These are phyloP conservation scores for Tetraodon nigroviridis DNA, from an alignment of 2,113 vertebrate genomes.

Conservation along the genomic window DNA sequence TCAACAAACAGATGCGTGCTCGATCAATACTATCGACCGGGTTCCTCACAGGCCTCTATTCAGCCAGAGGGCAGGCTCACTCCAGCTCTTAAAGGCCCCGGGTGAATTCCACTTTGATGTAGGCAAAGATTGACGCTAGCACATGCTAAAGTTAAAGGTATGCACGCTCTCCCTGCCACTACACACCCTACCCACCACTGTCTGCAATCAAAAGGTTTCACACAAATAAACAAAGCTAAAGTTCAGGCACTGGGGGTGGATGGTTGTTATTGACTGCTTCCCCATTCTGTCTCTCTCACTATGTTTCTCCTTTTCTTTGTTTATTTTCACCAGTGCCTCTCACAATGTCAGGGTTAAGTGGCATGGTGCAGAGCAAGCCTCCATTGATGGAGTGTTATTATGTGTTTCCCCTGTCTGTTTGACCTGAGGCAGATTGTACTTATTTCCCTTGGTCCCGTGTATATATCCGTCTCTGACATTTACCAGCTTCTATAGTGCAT, in stretches of 20 bases:
- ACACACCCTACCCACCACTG: neutral
- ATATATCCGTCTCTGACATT: slow-evolving; percentile 62
- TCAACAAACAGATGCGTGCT: slow-evolving; percentile 56
- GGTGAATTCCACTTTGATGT: slow-evolving; percentile 66
- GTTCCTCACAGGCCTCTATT: slow-evolving; percentile 48
- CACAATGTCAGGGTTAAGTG: slow-evolving; percentile 69
- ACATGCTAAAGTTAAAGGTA: slow-evolving; percentile 50
- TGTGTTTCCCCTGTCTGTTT: slow-evolving; percentile 68
- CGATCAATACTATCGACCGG: slow-evolving; percentile 70
- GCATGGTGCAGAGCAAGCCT: slow-evolving; percentile 39
- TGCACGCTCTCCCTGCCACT: neutral
- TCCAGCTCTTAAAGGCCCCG: slow-evolving; percentile 48
- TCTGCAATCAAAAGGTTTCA: slow-evolving; percentile 50
- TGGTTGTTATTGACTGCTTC: slow-evolving; percentile 54
- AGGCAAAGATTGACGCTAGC: slow-evolving; percentile 39
- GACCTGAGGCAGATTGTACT: slow-evolving; percentile 74
- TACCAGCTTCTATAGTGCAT: slow-evolving; percentile 22
- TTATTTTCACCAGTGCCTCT: slow-evolving; percentile 51
- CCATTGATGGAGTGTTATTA: slow-evolving; percentile 71
- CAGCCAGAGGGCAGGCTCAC: slow-evolving; percentile 36
- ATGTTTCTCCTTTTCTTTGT: slow-evolving; percentile 32
- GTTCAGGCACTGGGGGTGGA: slow-evolving; percentile 48
- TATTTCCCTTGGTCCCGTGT: slow-evolving; percentile 74
- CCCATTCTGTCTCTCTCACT: slow-evolving; percentile 16
- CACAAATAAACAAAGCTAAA: slow-evolving; percentile 56